Percentiles rank a stretch among this genome's conserved stretches.
phyloP scores from a whole-genome alignment of 2,888 invertebrate genomes.

The Dascillus cervinus region DNA sequence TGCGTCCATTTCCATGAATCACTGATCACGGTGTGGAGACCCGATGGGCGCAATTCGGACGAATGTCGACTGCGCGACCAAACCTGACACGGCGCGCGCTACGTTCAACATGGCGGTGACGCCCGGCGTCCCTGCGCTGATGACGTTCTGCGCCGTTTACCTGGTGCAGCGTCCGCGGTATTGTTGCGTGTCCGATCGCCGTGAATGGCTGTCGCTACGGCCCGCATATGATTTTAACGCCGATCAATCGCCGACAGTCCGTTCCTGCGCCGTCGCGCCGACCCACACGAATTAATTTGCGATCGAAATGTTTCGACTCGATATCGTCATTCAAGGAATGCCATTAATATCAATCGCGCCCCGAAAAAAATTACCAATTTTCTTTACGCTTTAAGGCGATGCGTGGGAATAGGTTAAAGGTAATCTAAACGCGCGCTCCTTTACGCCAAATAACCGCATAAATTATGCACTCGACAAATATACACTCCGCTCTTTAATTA shows the following conservation, averaged over 20 bases:
- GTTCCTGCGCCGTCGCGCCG: constrained; percentile 16
- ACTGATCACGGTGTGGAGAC: constrained; percentile 19
- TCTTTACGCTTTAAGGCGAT: too few species aligned
- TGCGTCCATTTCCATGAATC: constrained; percentile 30
- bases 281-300: constrained; percentile 9
- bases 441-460: too few species aligned
- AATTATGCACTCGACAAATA: too few species aligned
- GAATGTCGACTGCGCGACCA: constrained; percentile 19
- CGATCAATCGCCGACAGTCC: constrained; percentile 16
- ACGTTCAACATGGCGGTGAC: constrained; percentile 29
- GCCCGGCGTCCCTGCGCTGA: constrained; percentile 29
- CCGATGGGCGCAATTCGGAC: constrained; percentile 9
- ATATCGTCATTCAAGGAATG: too few species aligned
- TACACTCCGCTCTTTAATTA: too few species aligned
- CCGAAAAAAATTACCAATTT: too few species aligned
- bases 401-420: too few species aligned
- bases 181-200: too few species aligned
- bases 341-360: too few species aligned
- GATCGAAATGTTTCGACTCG: too few species aligned
- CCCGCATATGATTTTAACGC: constrained; percentile 9
- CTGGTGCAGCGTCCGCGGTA: constrained; percentile 13
- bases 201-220: constrained; percentile 7
- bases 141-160: constrained; percentile 14
- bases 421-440: too few species aligned
- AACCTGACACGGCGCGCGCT: constrained; percentile 17